Conservation (phyloP, 2,888 invertebrate genomes). For the Osmoderma eremita region DNA sequence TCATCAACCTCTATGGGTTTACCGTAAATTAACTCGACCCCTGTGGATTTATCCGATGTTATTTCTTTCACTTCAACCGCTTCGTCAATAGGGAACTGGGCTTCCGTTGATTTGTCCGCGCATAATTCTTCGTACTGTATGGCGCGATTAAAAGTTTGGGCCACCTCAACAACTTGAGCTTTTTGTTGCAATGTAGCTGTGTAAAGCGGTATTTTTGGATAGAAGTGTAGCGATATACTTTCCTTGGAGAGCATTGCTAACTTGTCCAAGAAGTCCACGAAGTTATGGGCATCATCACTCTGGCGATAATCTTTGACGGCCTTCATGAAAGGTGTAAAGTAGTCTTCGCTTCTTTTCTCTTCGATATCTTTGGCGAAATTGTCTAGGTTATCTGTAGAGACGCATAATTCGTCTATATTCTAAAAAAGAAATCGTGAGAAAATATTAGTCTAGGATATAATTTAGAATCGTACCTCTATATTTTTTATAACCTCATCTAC, state of each 20-base stretch:
- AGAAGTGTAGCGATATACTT: background rate
- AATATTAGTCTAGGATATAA: no score
- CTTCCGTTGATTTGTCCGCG: background rate
- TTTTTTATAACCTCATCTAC: constrained; percentile 45
- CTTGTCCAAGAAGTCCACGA: constrained; percentile 52
- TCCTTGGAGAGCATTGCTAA: constrained; percentile 45
- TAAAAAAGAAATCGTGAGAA: background rate
- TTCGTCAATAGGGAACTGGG: background rate
- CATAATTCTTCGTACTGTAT: constrained; percentile 1
- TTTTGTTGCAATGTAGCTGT: constrained; percentile 11
- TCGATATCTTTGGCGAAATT: constrained; percentile 10
- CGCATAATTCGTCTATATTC: constrained; percentile 11
- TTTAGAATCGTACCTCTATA: constrained; percentile 43
- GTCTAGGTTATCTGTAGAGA: background rate
- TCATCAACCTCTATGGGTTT: background rate
- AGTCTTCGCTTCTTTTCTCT: constrained; percentile 46
- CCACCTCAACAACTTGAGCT: constrained; percentile 15
- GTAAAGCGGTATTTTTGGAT: constrained; percentile 6
- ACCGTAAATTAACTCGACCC: no score
- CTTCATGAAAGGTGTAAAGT: constrained; percentile 52
- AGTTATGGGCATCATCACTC: constrained; percentile 43
- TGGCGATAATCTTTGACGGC: constrained; percentile 49
- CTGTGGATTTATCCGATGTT: no score
- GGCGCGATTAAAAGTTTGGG: constrained; percentile 3
- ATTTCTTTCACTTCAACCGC: no score